Percentiles rank a stretch among this genome's conserved stretches.
Conservation (phyloP, 2,113 vertebrate species). For the Mirounga angustirostris region DNA sequence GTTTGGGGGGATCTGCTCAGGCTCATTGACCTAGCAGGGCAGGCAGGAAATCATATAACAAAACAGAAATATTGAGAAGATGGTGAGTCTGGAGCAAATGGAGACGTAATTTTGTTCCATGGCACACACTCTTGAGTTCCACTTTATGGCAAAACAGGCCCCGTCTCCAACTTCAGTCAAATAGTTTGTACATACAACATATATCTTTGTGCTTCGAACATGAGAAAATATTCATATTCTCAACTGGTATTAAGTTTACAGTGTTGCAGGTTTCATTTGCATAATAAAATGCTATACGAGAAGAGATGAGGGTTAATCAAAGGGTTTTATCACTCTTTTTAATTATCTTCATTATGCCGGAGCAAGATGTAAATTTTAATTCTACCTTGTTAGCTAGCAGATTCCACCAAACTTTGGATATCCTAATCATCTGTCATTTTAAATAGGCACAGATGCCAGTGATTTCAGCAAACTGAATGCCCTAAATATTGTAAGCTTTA, state of each 20-base stretch:
- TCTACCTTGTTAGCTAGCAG: constrained; percentile 89
- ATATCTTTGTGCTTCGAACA: constrained; percentile 73
- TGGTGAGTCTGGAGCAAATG: background rate
- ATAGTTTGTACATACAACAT: constrained; percentile 57
- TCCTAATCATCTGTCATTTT: constrained; percentile 89
- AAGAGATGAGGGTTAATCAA: constrained; percentile 88
- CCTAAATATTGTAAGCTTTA: constrained; percentile 83
- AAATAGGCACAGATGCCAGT: constrained; percentile 88
- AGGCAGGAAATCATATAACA: constrained; percentile 75
- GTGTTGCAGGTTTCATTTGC: constrained; percentile 84
- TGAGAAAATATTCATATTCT: constrained; percentile 79
- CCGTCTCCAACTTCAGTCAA: constrained; percentile 44
- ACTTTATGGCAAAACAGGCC: constrained; percentile 67
- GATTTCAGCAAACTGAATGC: constrained; percentile 84
- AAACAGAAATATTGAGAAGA: constrained; percentile 68
- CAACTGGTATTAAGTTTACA: constrained; percentile 83
- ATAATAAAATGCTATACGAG: constrained; percentile 83
- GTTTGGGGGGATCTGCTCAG: background rate
- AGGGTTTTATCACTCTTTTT: constrained; percentile 89
- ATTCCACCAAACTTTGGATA: constrained; percentile 88
- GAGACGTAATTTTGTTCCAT: constrained; percentile 46
- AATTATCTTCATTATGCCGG: constrained; percentile 88
- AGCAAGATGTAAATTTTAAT: constrained; percentile 91
- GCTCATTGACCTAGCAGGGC: constrained; percentile 49
- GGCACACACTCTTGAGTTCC: background rate